phyloP scores from a whole-genome alignment of 2,888 invertebrate genomes.

The Portevinia maculata region DNA sequence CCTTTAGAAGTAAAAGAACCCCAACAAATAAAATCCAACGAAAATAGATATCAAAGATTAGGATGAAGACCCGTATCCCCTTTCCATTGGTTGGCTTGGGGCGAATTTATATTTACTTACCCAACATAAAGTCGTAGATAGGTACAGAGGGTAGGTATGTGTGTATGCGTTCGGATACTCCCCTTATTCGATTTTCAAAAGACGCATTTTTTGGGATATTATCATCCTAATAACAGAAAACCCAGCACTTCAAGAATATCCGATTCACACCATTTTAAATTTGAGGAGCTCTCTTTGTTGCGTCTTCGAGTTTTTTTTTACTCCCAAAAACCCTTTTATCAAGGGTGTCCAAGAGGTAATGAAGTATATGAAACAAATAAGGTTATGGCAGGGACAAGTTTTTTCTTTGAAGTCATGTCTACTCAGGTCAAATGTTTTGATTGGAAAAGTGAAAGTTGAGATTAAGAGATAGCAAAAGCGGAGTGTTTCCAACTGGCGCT shows the following conservation, averaged over 20 bases:
- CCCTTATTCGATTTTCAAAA: conserved; percentile 24
- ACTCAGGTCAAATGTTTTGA: conserved; percentile 70
- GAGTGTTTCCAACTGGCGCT: background rate
- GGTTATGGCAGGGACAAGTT: conserved; percentile 37
- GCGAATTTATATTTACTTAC: conserved; percentile 68
- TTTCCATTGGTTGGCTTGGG: conserved; percentile 55
- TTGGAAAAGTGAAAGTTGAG: conserved; percentile 72
- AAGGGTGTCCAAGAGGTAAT: conserved; percentile 51
- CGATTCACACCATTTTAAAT: conserved; percentile 73
- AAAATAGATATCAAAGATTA: conserved; percentile 63
- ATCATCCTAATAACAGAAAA: conserved; percentile 54
- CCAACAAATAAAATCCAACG: conserved; percentile 35
- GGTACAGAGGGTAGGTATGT: background rate
- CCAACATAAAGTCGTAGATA: conserved; percentile 40
- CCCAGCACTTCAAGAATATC: conserved; percentile 42
- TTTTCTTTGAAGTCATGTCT: conserved; percentile 67
- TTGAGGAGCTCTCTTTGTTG: conserved; percentile 64
- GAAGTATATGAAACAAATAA: conserved; percentile 21
- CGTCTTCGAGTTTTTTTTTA: conserved; percentile 3
- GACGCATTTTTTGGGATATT: conserved; percentile 42
- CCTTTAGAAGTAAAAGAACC: conserved; percentile 26
- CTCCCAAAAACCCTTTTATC: conserved; percentile 50
- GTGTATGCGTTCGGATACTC: too few species aligned
- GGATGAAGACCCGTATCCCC: conserved; percentile 63
- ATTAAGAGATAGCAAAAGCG: conserved; percentile 35